These are phyloP conservation scores for Synodontis membranacea DNA, from an alignment of 2,113 vertebrate genomes.

Conservation along the genomic window DNA sequence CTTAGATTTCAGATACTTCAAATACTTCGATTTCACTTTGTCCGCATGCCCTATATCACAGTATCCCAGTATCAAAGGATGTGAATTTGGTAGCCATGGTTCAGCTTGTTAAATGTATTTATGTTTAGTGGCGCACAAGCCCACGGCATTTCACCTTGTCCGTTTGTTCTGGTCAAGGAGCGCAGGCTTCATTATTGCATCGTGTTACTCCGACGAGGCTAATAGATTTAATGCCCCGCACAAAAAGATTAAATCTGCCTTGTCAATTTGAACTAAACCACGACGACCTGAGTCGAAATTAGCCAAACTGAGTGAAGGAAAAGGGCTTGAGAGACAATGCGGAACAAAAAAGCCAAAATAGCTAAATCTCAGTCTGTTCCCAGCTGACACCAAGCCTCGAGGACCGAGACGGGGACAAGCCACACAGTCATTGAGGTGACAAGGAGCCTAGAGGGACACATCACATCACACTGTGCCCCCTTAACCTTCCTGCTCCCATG, in stretches of 20 bases:
- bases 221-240: slow-evolving; percentile 2
- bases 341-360: neutral
- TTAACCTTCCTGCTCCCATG: neutral
- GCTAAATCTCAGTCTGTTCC: neutral
- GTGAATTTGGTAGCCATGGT: neutral
- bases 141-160: neutral
- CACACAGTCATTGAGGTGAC: neutral
- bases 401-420: neutral
- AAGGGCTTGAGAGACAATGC: neutral
- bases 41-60: neutral
- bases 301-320: neutral
- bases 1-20: neutral
- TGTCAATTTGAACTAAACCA: neutral
- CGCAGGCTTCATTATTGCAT: neutral
- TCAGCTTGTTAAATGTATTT: neutral
- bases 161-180: neutral
- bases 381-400: neutral
- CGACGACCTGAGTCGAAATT: neutral
- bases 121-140: neutral
- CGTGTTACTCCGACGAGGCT: neutral
- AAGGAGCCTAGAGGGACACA: neutral
- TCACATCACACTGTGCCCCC: slow-evolving; percentile 3
- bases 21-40: neutral
- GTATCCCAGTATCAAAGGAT: neutral
- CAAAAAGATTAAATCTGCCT: neutral